Evolutionary conservation across 2,888 invertebrate species (phyloP), one percentile per base, ranked within the genome.

Genomic region (Colletes collaris): DNA sequence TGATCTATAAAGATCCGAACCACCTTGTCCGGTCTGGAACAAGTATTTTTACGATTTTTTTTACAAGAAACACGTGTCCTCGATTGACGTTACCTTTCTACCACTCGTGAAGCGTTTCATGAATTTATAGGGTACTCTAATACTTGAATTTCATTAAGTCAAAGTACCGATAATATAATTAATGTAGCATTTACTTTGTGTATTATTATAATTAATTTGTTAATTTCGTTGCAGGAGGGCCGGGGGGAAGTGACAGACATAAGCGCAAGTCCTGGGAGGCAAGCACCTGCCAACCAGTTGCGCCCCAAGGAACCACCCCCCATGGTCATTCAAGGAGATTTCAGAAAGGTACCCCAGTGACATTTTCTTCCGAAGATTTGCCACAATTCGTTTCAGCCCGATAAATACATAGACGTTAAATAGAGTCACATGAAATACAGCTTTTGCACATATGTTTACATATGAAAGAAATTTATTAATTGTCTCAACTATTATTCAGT

Each of bases 241-340:
- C 97, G 97, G 94, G 96, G 97, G 95, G 97, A 97, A 95, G 97
- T 97, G 95, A 96, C 97, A 95, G 97, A 97, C 95, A 96, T 97
- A 95, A 97, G 97, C 94, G 97, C 97, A 93, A 97, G 97, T 94
- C 97, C 97, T 93, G 96, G 97, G 90, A 96, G 97, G 93, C 97
- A 96, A 92, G 90, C 95, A 94, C 94, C 94, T 94, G 93, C 94
- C 94, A 93, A 93, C 93, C 92, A 94, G 93, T 93, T 94, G 94
- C 94, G 94, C 93, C 93, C 94, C 92, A 93, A 93, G 93, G 93
- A 96, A 92, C 95, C 95, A 91, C 96, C 96, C 90, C 96, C 96
- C 87, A 96, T 96, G 95, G 96, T 97, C 93, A 95, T 98, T 94
- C 98, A 98, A 94, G 97, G 98, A 89, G 98, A 98, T 94, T 98